Evolutionary conservation across 2,113 vertebrate species (phyloP).

Genomic region (Daphoenositta chrysoptera): DNA sequence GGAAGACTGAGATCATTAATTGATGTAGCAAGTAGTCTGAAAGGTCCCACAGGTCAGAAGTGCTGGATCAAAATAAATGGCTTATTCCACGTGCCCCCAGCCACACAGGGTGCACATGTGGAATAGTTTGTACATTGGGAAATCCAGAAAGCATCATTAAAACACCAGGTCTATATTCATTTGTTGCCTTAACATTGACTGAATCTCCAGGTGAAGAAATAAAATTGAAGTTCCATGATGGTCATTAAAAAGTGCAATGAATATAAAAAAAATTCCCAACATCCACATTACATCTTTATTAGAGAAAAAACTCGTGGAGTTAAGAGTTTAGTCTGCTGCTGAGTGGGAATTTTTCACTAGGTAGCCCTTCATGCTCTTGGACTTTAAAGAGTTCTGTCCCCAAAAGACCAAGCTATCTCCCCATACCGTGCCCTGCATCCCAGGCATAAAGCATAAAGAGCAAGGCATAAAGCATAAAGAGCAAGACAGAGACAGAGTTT

Average conservation of each 20-base stretch:
- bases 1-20: background rate
- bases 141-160: background rate
- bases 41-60: background rate
- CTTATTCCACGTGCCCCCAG: background rate
- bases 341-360: background rate
- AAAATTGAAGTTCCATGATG: background rate
- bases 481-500: background rate
- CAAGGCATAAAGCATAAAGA: background rate
- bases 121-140: background rate
- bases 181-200: background rate
- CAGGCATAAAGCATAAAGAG: background rate
- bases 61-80: background rate
- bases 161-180: background rate
- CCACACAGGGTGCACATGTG: background rate
- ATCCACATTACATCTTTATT: background rate
- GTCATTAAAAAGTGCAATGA: background rate
- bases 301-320: background rate
- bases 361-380: background rate
- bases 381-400: background rate
- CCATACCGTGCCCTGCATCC: background rate
- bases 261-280: background rate
- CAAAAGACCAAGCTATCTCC: background rate
- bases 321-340: background rate
- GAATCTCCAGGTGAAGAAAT: background rate
- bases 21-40: background rate